Evolutionary conservation across 1,140 invertebrate species (phyloP).

Genomic region (Proctacanthus coquilletti): DNA sequence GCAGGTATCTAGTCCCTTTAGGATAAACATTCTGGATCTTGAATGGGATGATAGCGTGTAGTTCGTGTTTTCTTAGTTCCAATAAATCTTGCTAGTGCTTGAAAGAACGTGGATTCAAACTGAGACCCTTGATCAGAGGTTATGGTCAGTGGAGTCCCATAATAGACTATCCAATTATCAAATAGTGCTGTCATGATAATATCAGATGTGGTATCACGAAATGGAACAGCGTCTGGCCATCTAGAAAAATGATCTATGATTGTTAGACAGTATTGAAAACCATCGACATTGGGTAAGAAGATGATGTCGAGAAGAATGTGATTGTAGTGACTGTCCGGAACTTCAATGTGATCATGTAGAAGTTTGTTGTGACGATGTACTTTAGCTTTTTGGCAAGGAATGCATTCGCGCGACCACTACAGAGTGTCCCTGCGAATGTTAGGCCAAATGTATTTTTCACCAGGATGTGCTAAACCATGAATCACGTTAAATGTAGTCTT

Average conservation of each 20-base stretch:
- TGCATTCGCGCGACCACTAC: slow-evolving; percentile 1
- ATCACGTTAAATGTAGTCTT: slow-evolving; percentile 8
- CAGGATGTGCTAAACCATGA: slow-evolving; percentile 14
- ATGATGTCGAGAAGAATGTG: slow-evolving; percentile 4
- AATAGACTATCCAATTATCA: slow-evolving; percentile 17
- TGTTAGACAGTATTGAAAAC: slow-evolving; percentile 27
- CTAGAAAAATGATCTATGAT: slow-evolving; percentile 31
- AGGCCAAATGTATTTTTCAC: slow-evolving; percentile 11
- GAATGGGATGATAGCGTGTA: slow-evolving; percentile 28
- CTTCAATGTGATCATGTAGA: not conserved
- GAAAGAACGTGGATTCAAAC: slow-evolving; percentile 23
- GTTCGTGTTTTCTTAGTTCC: slow-evolving; percentile 18
- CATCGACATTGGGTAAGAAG: slow-evolving; percentile 16
- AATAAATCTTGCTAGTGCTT: slow-evolving; percentile 9
- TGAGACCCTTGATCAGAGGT: slow-evolving; percentile 25
- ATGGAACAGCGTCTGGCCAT: slow-evolving; percentile 32
- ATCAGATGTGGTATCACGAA: slow-evolving; percentile 25
- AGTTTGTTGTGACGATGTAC: slow-evolving; percentile 1
- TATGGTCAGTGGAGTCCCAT: slow-evolving; percentile 16
- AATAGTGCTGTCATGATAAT: slow-evolving; percentile 11
- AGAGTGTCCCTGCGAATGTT: slow-evolving; percentile 12
- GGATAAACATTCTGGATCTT: too few relatives aligned
- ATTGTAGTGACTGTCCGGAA: not conserved
- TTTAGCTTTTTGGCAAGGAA: not conserved
- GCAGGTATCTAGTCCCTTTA: too few relatives aligned